These are phyloP conservation scores for Netelia inedita DNA, from an alignment of 2,888 invertebrate species.

Conservation along the genomic window DNA sequence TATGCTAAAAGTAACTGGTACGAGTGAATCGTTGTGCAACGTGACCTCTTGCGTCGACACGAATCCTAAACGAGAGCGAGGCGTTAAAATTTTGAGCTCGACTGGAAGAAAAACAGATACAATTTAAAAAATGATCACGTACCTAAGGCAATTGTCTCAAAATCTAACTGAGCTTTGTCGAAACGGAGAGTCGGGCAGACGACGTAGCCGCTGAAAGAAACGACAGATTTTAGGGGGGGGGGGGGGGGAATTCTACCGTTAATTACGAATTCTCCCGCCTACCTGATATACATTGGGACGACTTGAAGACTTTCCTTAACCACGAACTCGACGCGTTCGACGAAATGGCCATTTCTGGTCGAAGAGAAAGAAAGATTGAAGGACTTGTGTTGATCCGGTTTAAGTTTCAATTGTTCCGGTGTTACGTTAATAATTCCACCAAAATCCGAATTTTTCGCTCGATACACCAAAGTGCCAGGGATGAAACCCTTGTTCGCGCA, in stretches of 20 bases:
- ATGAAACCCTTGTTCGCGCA: slow-evolving; percentile 86
- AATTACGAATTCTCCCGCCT: slow-evolving; percentile 58
- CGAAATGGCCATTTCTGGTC: slow-evolving; percentile 87
- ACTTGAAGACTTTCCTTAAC: slow-evolving; percentile 88
- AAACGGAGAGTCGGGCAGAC: slow-evolving; percentile 88
- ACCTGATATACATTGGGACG: slow-evolving; percentile 87
- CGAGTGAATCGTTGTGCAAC: slow-evolving; percentile 87
- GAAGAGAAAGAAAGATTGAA: slow-evolving; percentile 87
- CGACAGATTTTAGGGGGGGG: neutral
- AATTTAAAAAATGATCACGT: slow-evolving; percentile 66
- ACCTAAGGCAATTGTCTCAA: slow-evolving; percentile 88
- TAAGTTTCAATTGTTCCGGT: slow-evolving; percentile 85
- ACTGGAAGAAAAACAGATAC: slow-evolving; percentile 36
- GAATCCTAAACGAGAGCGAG: slow-evolving; percentile 83
- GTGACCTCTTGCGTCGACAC: slow-evolving; percentile 85
- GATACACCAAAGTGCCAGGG: slow-evolving; percentile 87
- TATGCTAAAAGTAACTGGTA: slow-evolving; percentile 86
- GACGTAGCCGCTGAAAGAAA: slow-evolving; percentile 87
- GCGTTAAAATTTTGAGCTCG: slow-evolving; percentile 24
- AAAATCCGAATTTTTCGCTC: slow-evolving; percentile 86
- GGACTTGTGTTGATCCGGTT: slow-evolving; percentile 86
- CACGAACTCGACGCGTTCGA: slow-evolving; percentile 88
- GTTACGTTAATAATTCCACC: slow-evolving; percentile 87
- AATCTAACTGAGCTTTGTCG: slow-evolving; percentile 86
- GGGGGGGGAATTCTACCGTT: neutral